phyloP scores from a whole-genome alignment of 2,888 invertebrate species.

The Stegana nigrithorax region DNA sequence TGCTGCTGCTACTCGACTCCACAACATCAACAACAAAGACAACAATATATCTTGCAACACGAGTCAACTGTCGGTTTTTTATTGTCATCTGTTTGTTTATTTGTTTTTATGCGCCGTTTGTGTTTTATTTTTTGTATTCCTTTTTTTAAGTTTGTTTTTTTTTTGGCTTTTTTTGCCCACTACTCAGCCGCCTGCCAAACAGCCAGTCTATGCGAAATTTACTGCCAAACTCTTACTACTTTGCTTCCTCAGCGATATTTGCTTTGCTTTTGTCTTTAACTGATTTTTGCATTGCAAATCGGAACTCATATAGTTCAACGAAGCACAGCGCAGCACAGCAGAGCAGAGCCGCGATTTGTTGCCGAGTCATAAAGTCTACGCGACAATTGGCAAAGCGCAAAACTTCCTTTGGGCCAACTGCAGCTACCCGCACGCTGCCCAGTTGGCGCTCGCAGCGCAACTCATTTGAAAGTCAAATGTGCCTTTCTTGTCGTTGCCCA shows the following conservation, averaged over 20 bases:
- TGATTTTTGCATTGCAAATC: conserved; percentile 60
- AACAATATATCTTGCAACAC: conserved; percentile 60
- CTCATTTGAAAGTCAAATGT: conserved; percentile 58
- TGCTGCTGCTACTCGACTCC: not conserved
- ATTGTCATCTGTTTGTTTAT: conserved; percentile 52
- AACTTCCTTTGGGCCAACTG: too few species aligned
- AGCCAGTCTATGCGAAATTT: conserved; percentile 7
- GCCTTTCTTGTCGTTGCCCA: conserved; percentile 33
- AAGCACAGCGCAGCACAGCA: too few species aligned
- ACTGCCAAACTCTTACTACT: conserved; percentile 43
- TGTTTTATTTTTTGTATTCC: too few species aligned
- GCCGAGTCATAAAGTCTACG: conserved; percentile 42
- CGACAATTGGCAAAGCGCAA: conserved; percentile 54
- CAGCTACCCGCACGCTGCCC: conserved; percentile 21
- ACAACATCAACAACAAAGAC: conserved; percentile 34
- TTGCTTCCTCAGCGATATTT: too few species aligned
- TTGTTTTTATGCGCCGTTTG: not conserved
- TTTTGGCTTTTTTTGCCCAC: too few species aligned
- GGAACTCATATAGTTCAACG: conserved; percentile 28
- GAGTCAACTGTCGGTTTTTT: conserved; percentile 60
- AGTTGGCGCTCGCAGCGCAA: conserved; percentile 30
- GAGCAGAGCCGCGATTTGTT: conserved; percentile 7
- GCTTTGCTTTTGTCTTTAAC: too few species aligned
- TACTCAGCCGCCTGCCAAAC: too few species aligned
- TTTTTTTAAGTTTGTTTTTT: not conserved